phyloP scores from a whole-genome alignment of 92 coral and sea anemone genomes.

The Nematostella vectensis region DNA sequence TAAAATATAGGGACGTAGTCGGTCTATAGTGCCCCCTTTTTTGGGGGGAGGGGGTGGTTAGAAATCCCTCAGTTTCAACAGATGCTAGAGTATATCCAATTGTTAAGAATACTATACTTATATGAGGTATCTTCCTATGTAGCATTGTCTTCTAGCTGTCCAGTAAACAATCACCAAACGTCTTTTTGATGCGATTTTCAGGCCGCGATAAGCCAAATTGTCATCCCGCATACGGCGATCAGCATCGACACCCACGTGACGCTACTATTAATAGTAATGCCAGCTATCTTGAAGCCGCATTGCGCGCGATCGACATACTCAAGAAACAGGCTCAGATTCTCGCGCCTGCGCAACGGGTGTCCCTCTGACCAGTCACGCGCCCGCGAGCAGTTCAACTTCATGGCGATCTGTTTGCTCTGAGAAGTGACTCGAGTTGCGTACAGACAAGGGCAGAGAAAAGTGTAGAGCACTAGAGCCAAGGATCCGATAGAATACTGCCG shows the following conservation, averaged over 20 bases:
- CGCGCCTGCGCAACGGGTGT: conserved; percentile 1
- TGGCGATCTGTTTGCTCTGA: background rate
- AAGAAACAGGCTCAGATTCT: background rate
- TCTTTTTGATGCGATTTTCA: background rate
- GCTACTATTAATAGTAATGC: background rate
- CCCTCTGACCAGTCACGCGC: background rate
- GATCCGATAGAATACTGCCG: background rate
- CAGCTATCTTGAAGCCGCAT: conserved; percentile 1
- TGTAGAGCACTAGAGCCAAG: background rate
- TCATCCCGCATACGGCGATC: background rate
- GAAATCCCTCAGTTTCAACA: too few relatives aligned
- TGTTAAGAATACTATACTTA: too few relatives aligned
- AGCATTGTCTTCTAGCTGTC: too few relatives aligned
- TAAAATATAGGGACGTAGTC: too few relatives aligned
- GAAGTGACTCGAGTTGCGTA: background rate
- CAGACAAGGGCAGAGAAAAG: background rate
- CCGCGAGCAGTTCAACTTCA: background rate
- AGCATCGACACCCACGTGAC: background rate
- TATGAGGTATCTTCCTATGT: too few relatives aligned
- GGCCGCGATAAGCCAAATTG: background rate
- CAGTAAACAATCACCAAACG: background rate
- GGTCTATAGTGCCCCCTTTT: too few relatives aligned
- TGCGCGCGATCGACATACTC: background rate
- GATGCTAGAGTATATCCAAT: too few relatives aligned
- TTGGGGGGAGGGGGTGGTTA: too few relatives aligned